Base-by-base conservation (phyloP, 2,888 invertebrate genomes). In the Eupeodes luniger region DNA sequence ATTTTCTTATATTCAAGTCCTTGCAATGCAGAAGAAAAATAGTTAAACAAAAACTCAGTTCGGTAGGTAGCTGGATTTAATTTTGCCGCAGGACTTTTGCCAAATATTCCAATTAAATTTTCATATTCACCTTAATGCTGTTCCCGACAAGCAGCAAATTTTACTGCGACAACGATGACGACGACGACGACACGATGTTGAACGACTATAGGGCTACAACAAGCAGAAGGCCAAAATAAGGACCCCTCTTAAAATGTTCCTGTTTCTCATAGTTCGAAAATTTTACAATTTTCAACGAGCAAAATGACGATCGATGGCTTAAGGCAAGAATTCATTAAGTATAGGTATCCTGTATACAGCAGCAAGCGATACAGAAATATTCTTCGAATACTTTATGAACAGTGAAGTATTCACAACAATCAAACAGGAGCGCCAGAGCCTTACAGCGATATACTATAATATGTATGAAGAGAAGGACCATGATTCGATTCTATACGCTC, bases 101-200 rank as follows among this genome's bases (percentile, higher is more conserved):
- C 80, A 72, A 81, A 85, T 80, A 76, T 76, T 85, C 81, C 85
- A 85, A 85, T 85, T 85, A 85, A 80, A 76, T 81, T 85, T 81
- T 75, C 55, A 57, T 61, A 76, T 59, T 72, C 81, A 53, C 67
- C 49, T 49, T 40, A 44, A 66, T 74, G 36, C 44, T 66, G 69
- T 59, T 47, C 36, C n/a, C 55, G 27, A 44, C 57, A 49, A 55
- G 9, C 34, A 1, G 14, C 34, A 70, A 40, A 4, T 2, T 40
- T 7, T 62, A 16, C 16, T 5, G 27, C 49, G 19, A 66, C 16
- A 27, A 66, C 10, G 12, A 44, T 4, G 9, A 64, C 14, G 6
- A 19, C 2, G 36, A 36, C 1, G n/a, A 36, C 9, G 34, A 16
- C 40, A 57, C 57, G 4, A 62, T 9, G 2, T 27, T 27, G 12